Evolutionary conservation across 2,888 invertebrate genomes (phyloP).

Genomic region (Philereme transversata): DNA sequence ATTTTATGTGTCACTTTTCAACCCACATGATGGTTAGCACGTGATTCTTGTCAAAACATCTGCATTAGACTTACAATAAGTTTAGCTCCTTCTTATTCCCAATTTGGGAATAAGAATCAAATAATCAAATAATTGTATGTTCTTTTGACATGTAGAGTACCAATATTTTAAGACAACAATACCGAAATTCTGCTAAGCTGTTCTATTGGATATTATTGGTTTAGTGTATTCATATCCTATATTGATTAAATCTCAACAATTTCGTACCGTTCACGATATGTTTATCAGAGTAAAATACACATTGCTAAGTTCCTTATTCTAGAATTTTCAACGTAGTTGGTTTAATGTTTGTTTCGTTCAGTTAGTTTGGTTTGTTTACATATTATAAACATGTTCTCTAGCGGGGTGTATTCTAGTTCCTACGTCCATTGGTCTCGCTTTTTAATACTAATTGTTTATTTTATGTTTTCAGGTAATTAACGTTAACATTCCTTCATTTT

Average conservation of each 20-base stretch:
- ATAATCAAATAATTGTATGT: too few species aligned
- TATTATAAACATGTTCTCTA: slow-evolving; percentile 41
- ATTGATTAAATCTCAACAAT: too few species aligned
- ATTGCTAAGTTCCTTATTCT: slow-evolving; percentile 33
- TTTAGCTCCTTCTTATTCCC: too few species aligned
- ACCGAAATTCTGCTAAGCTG: too few species aligned
- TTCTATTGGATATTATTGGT: too few species aligned
- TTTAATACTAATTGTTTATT: slow-evolving; percentile 63
- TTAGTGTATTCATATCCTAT: too few species aligned
- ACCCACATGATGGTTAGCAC: slow-evolving; percentile 13
- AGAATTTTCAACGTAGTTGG: slow-evolving; percentile 34
- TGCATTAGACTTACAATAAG: too few species aligned
- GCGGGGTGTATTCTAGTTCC: slow-evolving; percentile 29
- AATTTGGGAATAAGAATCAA: too few species aligned
- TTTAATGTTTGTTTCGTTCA: slow-evolving; percentile 31
- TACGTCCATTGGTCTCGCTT: slow-evolving; percentile 28
- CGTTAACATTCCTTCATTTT: slow-evolving; percentile 77
- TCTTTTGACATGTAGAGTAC: too few species aligned
- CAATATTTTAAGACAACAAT: too few species aligned
- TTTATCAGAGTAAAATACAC: slow-evolving; percentile 29
- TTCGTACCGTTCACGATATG: slow-evolving; percentile 26
- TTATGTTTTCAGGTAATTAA: slow-evolving; percentile 81
- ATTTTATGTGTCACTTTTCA: slow-evolving; percentile 1
- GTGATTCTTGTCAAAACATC: background rate
- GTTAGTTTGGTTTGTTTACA: slow-evolving; percentile 39